These are phyloP conservation scores for Ectropis crepuscularia DNA, from an alignment of 2,888 invertebrate genomes.

Conservation along the genomic window DNA sequence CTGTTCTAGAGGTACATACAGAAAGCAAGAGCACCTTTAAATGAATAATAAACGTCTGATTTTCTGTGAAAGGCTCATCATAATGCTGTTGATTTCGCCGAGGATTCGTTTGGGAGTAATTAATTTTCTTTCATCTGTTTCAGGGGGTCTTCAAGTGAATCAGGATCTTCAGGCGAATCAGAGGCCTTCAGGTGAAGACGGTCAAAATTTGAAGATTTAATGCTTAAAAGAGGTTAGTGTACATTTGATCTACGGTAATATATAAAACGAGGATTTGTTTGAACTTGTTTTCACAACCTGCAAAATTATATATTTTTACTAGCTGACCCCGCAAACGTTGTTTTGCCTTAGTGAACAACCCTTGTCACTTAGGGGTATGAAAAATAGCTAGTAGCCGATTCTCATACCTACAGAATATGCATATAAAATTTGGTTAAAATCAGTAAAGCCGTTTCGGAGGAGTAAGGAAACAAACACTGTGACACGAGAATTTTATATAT, in stretches of 20 bases:
- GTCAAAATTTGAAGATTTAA: conserved; percentile 30
- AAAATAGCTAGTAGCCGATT: no score
- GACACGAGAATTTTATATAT: no score
- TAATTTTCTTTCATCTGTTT: conserved; percentile 42
- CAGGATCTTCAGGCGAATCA: conserved; percentile 30
- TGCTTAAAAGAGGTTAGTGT: conserved; percentile 33
- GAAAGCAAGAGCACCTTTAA: conserved; percentile 20
- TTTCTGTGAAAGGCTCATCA: conserved; percentile 34
- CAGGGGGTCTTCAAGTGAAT: conserved; percentile 29
- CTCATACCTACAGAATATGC: no score
- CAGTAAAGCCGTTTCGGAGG: no score
- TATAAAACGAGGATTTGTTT: background rate
- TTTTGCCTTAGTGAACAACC: no score
- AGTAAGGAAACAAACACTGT: no score
- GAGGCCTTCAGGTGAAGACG: conserved; percentile 12
- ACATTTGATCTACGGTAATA: background rate
- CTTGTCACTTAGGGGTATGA: no score
- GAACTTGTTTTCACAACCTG: background rate
- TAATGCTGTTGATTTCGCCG: conserved; percentile 33
- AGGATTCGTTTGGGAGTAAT: conserved; percentile 35
- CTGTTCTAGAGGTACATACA: background rate
- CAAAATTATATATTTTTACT: no score
- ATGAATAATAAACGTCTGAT: conserved; percentile 35
- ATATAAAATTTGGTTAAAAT: no score
- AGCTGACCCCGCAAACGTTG: no score